Conservation (phyloP, 2,113 vertebrate species). For the Mastomys natalensis region DNA sequence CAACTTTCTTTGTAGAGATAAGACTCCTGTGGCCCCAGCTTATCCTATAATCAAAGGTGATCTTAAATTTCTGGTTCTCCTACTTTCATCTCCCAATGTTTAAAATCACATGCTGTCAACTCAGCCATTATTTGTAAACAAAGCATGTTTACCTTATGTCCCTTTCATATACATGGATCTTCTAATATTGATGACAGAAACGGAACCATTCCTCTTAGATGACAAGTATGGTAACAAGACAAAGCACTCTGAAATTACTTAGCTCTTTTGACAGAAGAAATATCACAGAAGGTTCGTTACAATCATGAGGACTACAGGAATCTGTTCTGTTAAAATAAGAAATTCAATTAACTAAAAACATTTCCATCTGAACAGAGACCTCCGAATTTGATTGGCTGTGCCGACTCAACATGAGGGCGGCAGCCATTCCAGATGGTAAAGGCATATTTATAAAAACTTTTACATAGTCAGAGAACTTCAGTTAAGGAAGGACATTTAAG, state of each 20-base stretch:
- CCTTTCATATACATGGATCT: neutral
- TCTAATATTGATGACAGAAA: neutral
- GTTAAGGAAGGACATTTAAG: conserved; percentile 77
- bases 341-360: conserved; percentile 83
- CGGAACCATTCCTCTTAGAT: neutral
- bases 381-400: conserved; percentile 74
- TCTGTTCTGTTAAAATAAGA: conserved; percentile 84
- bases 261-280: conserved; percentile 73
- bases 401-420: conserved; percentile 80
- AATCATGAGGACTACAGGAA: conserved; percentile 76
- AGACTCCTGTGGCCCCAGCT: neutral
- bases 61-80: neutral
- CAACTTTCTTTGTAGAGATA: neutral
- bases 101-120: neutral
- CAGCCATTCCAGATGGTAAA: conserved; percentile 82
- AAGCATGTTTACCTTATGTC: neutral
- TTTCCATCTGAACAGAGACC: conserved; percentile 81
- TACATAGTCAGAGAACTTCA: conserved; percentile 79
- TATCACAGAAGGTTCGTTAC: conserved; percentile 80
- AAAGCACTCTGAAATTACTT: conserved; percentile 71
- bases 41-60: neutral
- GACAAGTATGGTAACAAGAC: conserved; percentile 58
- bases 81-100: too few relatives aligned
- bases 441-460: conserved; percentile 80
- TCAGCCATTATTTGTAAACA: neutral